Conservation (phyloP, 2,113 vertebrate genomes). For the Microcebus griseorufus region DNA sequence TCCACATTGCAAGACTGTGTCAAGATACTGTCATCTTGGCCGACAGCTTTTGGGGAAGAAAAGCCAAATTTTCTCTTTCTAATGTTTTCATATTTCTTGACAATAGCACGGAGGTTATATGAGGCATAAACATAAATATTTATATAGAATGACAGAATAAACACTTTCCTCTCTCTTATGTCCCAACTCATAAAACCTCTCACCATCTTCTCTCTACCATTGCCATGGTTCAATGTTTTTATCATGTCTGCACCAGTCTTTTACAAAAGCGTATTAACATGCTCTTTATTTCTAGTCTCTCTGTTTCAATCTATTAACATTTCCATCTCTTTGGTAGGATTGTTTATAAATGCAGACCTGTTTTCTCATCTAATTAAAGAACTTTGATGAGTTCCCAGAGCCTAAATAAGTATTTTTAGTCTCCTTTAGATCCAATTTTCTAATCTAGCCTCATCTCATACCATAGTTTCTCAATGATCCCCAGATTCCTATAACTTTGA, state of each 20-base stretch:
- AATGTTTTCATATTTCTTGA: too few species aligned
- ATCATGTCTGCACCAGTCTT: neutral
- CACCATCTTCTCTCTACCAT: neutral
- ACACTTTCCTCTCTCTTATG: too few species aligned
- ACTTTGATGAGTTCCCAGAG: neutral
- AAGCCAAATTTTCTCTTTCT: too few species aligned
- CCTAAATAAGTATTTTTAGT: neutral
- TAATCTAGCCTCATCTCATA: neutral
- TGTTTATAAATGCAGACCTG: neutral
- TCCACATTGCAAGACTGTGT: too few species aligned
- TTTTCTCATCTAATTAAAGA: neutral
- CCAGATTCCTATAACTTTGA: neutral
- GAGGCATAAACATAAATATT: too few species aligned
- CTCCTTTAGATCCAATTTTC: neutral
- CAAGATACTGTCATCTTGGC: too few species aligned
- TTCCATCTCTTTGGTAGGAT: neutral
- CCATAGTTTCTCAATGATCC: neutral
- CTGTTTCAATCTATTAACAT: neutral
- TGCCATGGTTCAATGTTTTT: too few species aligned
- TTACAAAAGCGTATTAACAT: neutral
- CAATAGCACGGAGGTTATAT: too few species aligned
- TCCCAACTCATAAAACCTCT: neutral
- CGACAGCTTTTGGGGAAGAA: too few species aligned
- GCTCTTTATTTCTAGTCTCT: neutral
- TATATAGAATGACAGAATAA: too few species aligned